phyloP scores from a whole-genome alignment of 2,797 vertebrate genomes.

The Sus cebifrons region DNA sequence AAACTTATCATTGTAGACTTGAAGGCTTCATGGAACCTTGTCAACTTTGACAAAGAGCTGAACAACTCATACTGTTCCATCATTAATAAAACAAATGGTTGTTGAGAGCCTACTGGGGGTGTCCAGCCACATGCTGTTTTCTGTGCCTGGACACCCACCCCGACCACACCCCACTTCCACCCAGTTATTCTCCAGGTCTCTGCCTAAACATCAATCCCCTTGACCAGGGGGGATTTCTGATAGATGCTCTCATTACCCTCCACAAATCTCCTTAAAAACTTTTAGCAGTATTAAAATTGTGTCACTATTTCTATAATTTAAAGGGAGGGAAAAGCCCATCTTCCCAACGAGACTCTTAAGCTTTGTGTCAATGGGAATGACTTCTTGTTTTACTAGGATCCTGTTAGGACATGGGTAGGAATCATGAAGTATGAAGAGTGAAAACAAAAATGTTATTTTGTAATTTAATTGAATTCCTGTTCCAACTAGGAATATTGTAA shows the following conservation, averaged over 20 bases:
- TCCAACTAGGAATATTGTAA: background rate
- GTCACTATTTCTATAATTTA: background rate
- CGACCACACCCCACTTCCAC: background rate
- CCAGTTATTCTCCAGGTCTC: background rate
- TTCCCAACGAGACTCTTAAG: background rate
- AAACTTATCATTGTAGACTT: constrained; percentile 23
- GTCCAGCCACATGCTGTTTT: background rate
- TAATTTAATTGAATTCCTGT: constrained; percentile 70
- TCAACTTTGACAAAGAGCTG: background rate
- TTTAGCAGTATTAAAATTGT: background rate
- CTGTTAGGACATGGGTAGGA: background rate
- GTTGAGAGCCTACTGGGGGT: background rate
- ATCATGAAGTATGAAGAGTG: constrained; percentile 81
- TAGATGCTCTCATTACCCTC: background rate
- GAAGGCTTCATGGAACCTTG: background rate
- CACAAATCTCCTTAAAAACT: background rate
- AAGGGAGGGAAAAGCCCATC: background rate
- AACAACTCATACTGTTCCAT: background rate
- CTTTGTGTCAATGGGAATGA: background rate
- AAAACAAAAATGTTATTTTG: constrained; percentile 79
- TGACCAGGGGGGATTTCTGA: background rate
- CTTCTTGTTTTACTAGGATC: constrained; percentile 7
- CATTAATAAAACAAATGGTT: constrained; percentile 19
- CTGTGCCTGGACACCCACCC: background rate
- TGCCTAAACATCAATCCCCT: background rate